phyloP scores from a whole-genome alignment of 2,797 vertebrate genomes.

The Distichodus sexfasciatus region DNA sequence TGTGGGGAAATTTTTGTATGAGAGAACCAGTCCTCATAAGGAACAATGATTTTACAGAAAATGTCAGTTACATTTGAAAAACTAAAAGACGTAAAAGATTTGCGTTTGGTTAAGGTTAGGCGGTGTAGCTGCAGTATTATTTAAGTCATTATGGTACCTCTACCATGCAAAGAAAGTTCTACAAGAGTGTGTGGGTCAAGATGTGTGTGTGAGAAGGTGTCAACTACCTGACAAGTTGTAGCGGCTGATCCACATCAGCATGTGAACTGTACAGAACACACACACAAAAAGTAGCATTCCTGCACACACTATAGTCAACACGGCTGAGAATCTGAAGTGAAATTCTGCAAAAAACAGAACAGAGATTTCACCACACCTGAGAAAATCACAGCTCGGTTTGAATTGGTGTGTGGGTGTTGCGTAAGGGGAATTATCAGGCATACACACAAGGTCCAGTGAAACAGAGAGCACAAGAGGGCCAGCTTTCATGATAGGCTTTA shows the following conservation, averaged over 20 bases:
- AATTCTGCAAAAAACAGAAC: conserved; percentile 12
- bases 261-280: not conserved
- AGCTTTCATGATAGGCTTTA: no score
- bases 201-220: not conserved
- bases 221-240: not conserved
- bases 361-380: not conserved
- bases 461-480: no score
- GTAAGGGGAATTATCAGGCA: not conserved
- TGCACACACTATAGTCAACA: not conserved
- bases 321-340: not conserved
- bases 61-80: no score
- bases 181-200: not conserved
- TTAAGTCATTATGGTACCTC: no score
- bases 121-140: no score
- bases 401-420: not conserved
- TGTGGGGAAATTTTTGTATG: no score
- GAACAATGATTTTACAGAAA: no score
- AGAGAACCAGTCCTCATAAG: no score
- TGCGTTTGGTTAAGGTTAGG: no score
- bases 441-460: not conserved
- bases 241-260: not conserved
- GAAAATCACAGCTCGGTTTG: not conserved
- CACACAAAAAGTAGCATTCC: conserved; percentile 1
- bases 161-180: no score
- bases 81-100: no score